phyloP scores from a whole-genome alignment of 2,113 vertebrate species.

The Pluvialis apricaria region DNA sequence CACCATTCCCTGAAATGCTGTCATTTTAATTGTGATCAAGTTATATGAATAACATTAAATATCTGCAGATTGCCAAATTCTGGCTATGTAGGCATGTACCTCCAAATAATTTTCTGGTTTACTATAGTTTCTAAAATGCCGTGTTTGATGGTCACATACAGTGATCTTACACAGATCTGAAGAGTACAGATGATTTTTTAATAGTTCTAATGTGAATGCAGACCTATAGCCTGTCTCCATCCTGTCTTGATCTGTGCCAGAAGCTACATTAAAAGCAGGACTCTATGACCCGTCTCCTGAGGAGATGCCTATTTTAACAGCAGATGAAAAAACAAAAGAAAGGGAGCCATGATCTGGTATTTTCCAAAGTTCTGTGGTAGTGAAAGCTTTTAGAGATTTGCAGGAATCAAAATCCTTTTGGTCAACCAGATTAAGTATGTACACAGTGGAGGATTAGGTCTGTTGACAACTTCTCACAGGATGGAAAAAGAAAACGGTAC shows the following conservation, averaged over 20 bases:
- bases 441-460: neutral
- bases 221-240: neutral
- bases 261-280: neutral
- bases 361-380: neutral
- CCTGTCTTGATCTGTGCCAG: neutral
- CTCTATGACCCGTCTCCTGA: neutral
- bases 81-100: neutral
- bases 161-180: neutral
- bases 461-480: neutral
- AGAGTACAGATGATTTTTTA: neutral
- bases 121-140: neutral
- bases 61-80: neutral
- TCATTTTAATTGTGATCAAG: neutral
- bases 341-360: neutral
- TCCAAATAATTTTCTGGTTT: neutral
- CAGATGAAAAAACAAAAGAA: neutral
- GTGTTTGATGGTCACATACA: neutral
- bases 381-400: neutral
- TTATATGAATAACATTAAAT: neutral
- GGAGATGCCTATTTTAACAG: neutral
- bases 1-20: neutral
- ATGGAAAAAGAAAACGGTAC: neutral
- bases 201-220: neutral
- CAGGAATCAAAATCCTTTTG: neutral
- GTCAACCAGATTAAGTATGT: neutral